Evolutionary conservation across 1,140 invertebrate genomes (phyloP).

Genomic region (Hyposmocoma kahamanoa): DNA sequence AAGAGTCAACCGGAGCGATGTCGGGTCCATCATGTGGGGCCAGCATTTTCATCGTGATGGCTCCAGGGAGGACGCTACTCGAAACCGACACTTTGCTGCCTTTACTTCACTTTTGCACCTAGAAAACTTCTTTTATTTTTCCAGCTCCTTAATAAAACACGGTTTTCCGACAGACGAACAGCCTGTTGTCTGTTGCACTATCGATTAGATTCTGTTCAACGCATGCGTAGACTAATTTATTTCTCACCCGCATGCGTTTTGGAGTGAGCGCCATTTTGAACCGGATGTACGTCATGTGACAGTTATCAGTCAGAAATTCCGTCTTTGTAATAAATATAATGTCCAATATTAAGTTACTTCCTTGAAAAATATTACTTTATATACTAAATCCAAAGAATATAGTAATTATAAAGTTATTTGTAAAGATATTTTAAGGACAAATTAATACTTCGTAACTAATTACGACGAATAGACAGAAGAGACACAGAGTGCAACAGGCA

Average conservation of each 20-base stretch:
- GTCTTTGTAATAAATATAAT: neutral
- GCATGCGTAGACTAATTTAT: constrained; percentile 21
- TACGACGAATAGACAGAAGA: too few species aligned
- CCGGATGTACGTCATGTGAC: constrained; percentile 59
- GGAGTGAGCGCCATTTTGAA: constrained; percentile 18
- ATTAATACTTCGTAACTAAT: too few species aligned
- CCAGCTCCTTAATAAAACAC: constrained; percentile 16
- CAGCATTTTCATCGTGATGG: constrained; percentile 60
- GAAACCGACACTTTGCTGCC: constrained; percentile 56
- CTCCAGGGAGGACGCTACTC: constrained; percentile 54
- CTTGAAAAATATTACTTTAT: too few species aligned
- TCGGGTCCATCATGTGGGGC: constrained; percentile 47
- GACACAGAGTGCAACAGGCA: too few species aligned
- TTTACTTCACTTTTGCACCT: constrained; percentile 30
- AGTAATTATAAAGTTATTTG: too few species aligned
- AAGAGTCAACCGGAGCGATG: constrained; percentile 47
- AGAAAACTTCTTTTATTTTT: constrained; percentile 31
- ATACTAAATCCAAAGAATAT: too few species aligned
- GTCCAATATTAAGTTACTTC: too few species aligned
- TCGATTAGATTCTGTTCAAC: constrained; percentile 34
- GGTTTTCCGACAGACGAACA: constrained; percentile 27
- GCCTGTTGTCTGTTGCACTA: constrained; percentile 63
- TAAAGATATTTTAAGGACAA: too few species aligned
- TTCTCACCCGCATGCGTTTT: constrained; percentile 45
- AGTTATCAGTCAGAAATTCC: constrained; percentile 29